phyloP scores from a whole-genome alignment of 2,113 vertebrate genomes.

The Channa maculata region DNA sequence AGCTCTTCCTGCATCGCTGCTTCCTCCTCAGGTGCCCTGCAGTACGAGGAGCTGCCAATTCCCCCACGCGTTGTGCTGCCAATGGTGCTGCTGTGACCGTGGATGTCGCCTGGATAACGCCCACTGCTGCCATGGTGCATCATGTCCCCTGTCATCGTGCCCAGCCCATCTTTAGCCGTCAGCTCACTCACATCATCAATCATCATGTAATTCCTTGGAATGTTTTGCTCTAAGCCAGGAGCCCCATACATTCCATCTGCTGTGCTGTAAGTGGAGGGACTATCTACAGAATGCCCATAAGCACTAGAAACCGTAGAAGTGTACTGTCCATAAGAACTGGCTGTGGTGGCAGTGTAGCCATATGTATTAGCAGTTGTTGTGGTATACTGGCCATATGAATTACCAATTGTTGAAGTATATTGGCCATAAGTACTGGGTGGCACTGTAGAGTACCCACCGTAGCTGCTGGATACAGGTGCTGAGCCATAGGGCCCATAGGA shows the following conservation, averaged over 20 bases:
- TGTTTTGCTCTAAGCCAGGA: conserved; percentile 93
- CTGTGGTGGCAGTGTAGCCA: conserved; percentile 83
- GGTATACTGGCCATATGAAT: conserved; percentile 88
- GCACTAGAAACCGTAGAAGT: conserved; percentile 80
- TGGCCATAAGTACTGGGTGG: conserved; percentile 82
- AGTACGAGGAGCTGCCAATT: conserved; percentile 89
- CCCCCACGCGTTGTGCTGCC: conserved; percentile 75
- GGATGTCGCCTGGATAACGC: conserved; percentile 77
- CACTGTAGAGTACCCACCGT: conserved; percentile 79
- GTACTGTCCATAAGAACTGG: conserved; percentile 84
- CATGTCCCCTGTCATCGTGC: conserved; percentile 84
- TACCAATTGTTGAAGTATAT: conserved; percentile 74
- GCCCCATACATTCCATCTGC: conserved; percentile 90
- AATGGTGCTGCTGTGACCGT: conserved; percentile 72
- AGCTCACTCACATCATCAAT: conserved; percentile 98
- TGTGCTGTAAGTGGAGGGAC: conserved; percentile 87
- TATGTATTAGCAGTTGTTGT: conserved; percentile 82
- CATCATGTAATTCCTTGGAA: conserved; percentile 97
- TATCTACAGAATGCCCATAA: conserved; percentile 88
- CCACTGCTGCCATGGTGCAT: conserved; percentile 86
- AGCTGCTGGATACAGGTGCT: conserved; percentile 78
- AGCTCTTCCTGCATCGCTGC: conserved; percentile 91
- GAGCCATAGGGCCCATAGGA: conserved; percentile 81
- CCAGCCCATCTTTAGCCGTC: conserved; percentile 91
- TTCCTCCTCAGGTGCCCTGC: conserved; percentile 91